Percentiles rank a stretch among this genome's conserved stretches.
These are phyloP conservation scores for Lacerta bilineata DNA, from an alignment of 2,797 vertebrate species.

Conservation along the genomic window DNA sequence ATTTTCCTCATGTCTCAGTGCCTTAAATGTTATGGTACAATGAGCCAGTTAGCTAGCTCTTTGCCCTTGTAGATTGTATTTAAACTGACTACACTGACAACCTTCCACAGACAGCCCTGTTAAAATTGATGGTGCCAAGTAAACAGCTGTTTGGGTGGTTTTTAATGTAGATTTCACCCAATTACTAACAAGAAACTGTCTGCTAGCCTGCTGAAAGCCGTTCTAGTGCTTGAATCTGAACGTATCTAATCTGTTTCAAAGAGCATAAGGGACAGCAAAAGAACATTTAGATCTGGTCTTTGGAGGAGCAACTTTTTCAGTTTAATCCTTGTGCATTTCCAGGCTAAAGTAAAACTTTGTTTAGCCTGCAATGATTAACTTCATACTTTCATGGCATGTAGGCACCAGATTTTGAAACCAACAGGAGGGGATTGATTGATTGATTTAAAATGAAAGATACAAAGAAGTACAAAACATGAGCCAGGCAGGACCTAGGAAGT, in stretches of 20 bases:
- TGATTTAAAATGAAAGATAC: no score
- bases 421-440: neutral
- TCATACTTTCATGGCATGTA: neutral
- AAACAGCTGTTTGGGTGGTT: constrained; percentile 52
- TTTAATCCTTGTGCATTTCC: neutral
- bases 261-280: constrained; percentile 34
- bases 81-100: constrained; percentile 9
- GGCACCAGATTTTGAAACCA: neutral
- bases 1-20: constrained; percentile 16
- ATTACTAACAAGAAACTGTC: constrained; percentile 43
- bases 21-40: accelerated
- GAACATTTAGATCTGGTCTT: constrained; percentile 33
- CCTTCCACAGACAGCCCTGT: neutral
- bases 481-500: no score
- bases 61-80: constrained; percentile 23
- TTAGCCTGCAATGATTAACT: neutral
- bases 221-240: constrained; percentile 53
- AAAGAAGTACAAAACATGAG: neutral
- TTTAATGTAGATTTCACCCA: constrained; percentile 59
- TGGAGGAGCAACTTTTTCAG: constrained; percentile 38
- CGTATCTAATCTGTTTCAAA: constrained; percentile 57
- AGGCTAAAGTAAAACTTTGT: no score
- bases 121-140: constrained; percentile 38
- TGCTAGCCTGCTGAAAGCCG: constrained; percentile 42
- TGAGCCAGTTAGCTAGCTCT: constrained; percentile 23